These are phyloP conservation scores for Drosophila prolongata DNA, from an alignment of 2,888 invertebrate species.

Conservation along the genomic window DNA sequence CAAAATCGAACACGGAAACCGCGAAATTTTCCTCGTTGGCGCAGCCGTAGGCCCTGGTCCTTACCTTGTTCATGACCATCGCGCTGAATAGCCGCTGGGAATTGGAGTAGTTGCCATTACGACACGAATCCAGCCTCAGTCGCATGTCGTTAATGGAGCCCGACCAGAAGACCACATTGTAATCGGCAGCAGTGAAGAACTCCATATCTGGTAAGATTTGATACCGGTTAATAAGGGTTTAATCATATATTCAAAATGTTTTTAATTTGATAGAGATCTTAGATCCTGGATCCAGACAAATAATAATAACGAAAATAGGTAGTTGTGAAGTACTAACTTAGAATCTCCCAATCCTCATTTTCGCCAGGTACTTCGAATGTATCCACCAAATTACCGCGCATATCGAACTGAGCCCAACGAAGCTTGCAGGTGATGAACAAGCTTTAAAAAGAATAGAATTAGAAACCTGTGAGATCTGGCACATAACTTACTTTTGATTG, in stretches of 20 bases:
- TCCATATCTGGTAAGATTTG: conserved; percentile 85
- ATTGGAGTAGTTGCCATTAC: conserved; percentile 69
- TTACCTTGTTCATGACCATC: conserved; percentile 88
- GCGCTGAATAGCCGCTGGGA: conserved; percentile 85
- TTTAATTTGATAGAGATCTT: neutral
- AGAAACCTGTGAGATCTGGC: neutral
- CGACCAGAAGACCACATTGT: conserved; percentile 92
- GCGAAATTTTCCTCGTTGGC: conserved; percentile 87
- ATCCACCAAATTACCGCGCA: conserved; percentile 90
- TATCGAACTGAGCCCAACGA: conserved; percentile 91
- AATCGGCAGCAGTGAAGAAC: conserved; percentile 88
- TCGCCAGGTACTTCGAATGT: conserved; percentile 86
- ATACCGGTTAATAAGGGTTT: conserved; percentile 76
- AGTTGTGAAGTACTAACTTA: conserved; percentile 85
- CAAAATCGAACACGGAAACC: conserved; percentile 82
- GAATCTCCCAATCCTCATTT: conserved; percentile 89
- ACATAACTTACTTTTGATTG: conserved; percentile 86
- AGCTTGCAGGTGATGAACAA: conserved; percentile 91
- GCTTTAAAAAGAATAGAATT: conserved; percentile 61
- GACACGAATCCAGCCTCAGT: conserved; percentile 88
- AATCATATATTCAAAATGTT: neutral
- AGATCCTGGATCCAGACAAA: no score
- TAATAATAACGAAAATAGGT: no score
- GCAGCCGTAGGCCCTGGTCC: conserved; percentile 89
- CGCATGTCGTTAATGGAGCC: conserved; percentile 91